Conservation (phyloP, 2,888 invertebrate species). For the Epinotia nisella region DNA sequence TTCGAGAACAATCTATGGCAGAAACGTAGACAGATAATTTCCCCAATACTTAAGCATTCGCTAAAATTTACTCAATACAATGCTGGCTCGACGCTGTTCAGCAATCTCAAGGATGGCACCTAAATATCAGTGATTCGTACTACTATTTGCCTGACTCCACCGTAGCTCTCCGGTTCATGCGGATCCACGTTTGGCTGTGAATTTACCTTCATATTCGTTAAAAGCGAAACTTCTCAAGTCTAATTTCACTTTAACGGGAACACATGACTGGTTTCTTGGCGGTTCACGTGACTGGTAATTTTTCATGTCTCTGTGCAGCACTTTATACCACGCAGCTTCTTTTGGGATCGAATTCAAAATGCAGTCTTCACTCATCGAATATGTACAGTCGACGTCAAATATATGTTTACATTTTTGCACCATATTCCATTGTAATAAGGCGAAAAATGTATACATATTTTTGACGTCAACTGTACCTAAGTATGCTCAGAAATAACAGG, state of each 20-base stretch:
- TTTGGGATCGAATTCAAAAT: neutral
- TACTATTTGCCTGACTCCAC: conserved; percentile 1
- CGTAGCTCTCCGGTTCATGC: neutral
- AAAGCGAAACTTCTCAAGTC: conserved; percentile 21
- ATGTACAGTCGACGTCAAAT: no score
- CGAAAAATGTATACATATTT: no score
- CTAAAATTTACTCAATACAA: neutral
- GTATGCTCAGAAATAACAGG: conserved; percentile 3
- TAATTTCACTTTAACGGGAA: conserved; percentile 9
- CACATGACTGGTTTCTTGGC: conserved; percentile 7
- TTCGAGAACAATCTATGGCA: conserved; percentile 1
- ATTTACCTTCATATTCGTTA: conserved; percentile 18
- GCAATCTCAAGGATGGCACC: conserved; percentile 7
- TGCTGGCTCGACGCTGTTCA: neutral
- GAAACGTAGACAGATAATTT: conserved; percentile 3
- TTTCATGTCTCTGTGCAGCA: conserved; percentile 7
- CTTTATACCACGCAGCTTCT: conserved; percentile 27
- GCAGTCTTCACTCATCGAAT: conserved; percentile 5
- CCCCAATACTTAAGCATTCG: neutral
- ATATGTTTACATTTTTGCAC: no score
- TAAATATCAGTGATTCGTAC: conserved; percentile 3
- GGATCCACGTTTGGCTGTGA: conserved; percentile 14
- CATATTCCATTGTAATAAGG: no score
- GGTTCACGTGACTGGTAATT: neutral
- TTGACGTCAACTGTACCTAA: no score